Evolutionary conservation across 2,113 vertebrate genomes (phyloP), one percentile per base, ranked within the genome.

Genomic region (Peromyscus leucopus): DNA sequence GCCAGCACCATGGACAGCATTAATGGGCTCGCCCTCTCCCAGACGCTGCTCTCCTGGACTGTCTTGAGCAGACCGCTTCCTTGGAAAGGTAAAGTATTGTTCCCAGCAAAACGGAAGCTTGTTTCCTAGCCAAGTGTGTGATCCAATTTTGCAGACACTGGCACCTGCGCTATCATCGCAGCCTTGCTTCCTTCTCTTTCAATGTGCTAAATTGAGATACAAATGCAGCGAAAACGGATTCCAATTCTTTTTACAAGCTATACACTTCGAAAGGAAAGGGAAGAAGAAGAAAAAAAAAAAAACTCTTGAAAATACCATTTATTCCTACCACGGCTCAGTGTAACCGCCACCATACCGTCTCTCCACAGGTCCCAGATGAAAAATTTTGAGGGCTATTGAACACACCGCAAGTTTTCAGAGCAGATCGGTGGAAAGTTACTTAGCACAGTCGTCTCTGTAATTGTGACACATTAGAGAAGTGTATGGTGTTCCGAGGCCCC

Each of bases 381-480:
- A 88, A 90, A 86, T 79, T 89, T 79, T 97, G 95, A 96, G 96
- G 97, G 89, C 92, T 94, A 97, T 97, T 97, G 96, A 98, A 97
- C 76, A 95, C n/a, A 57, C 97, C 39, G 96, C 65, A 98, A 96
- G 93, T 94, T 98, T 98, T 97, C 97, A 96, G 97, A 97, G 83
- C 21, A 65, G 97, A 98, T 96, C 96, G 61, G 15, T 63, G 97
- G 33, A 94, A 98, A 97, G 96, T 97, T 94, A 97, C 97, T 98
- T 97, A 98, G 95, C 86, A 75, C 87, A 96, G 95, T 95, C 95
- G 95, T 95, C 96, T 96, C 89, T 13, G 48, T 96, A 98, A 98
- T 98, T 97, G 95, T 97, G 98, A 98, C 94, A 72, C 91, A 98
- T 98, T 98, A 97, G 91, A 95, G 95, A 96, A 98, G 98, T 19